phyloP scores from a whole-genome alignment of 1,140 invertebrate genomes.

The Coelopa frigida region DNA sequence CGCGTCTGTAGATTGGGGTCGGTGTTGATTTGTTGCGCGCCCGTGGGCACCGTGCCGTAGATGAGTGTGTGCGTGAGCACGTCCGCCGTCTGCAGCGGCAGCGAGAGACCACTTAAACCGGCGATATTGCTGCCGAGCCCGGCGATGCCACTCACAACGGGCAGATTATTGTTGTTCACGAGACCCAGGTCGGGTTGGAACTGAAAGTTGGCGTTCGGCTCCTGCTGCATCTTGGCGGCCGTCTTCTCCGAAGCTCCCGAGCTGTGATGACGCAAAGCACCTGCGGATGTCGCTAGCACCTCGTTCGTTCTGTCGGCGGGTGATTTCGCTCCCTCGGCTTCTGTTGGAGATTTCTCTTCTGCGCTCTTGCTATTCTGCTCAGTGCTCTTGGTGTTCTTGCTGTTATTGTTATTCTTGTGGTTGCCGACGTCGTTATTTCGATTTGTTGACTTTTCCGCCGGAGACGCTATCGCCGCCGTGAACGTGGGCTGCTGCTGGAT shows the following conservation, averaged over 20 bases:
- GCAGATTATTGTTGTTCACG: conserved; percentile 35
- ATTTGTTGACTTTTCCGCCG: not conserved
- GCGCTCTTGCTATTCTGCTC: conserved; percentile 13
- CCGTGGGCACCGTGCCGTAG: conserved; percentile 31
- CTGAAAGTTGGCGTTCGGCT: conserved; percentile 44
- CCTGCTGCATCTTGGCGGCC: conserved; percentile 41
- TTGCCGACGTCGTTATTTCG: not conserved
- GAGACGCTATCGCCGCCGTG: not conserved
- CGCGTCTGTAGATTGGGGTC: conserved; percentile 23
- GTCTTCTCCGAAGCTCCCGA: not conserved
- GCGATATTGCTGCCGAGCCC: conserved; percentile 15
- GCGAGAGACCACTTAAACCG: conserved; percentile 28
- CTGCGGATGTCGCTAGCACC: conserved; percentile 4
- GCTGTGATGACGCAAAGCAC: not conserved
- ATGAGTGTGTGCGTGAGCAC: conserved; percentile 39
- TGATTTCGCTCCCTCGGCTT: not conserved
- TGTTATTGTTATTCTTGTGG: conserved; percentile 12
- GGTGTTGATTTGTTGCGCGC: conserved; percentile 24
- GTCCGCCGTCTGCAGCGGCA: conserved; percentile 26
- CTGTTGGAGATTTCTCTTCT: conserved; percentile 1
- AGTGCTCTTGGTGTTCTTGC: conserved; percentile 6
- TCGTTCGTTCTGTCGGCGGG: conserved; percentile 1
- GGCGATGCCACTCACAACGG: conserved; percentile 9
- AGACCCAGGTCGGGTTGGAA: conserved; percentile 43
- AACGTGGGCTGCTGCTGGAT: conserved; percentile 2